Evolutionary conservation across 1,140 invertebrate genomes (phyloP), one percentile per base, ranked within the genome.

Genomic region (Trissolcus basalis): DNA sequence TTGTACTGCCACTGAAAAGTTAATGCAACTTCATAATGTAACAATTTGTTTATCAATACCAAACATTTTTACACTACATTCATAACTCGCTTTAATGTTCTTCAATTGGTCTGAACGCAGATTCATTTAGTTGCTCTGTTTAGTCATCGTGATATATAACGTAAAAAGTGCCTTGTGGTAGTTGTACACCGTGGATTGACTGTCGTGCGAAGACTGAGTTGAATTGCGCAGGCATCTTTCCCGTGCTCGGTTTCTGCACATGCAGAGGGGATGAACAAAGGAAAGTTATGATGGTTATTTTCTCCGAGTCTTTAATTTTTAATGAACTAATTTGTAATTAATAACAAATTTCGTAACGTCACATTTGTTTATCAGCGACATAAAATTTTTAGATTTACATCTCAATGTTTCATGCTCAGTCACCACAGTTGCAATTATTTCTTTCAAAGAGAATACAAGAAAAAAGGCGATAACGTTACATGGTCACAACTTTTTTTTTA

Each of bases 211-310:
- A 58, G 51, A 71, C 68, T 71, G 60, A 72, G 53, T 59, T 45
- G 60, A 64, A 64, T 53, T 64, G 69, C 69, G 69, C 69, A 47
- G 60, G 47, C 69, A 72, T 72, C 50, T 63, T 64, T 63, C 9
- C 54, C 36, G 32, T 43, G 54, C 60, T 54, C 41, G 58, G 60
- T 35, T 64, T 72, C 68, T 63, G 59, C 60, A 64, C 69, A 55
- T 60, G 60, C 65, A 69, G 67, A 61, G 67, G 67, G 67, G 67
- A 56, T 55, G 58, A 55, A 61, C 32, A 43, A 48, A 35, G 50
- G 67, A 55, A 70, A 61, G 65, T 44, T 8, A 27, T 27, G 14
- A 45, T 12, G 14, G 3, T n/a, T 39, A 11, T 39, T 39, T 39
- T n/a, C 36, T 10, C 9, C n/a, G 9, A 11, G 9, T 39, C 1